phyloP scores from a whole-genome alignment of 2,888 invertebrate genomes.

The Cetonia aurata region DNA sequence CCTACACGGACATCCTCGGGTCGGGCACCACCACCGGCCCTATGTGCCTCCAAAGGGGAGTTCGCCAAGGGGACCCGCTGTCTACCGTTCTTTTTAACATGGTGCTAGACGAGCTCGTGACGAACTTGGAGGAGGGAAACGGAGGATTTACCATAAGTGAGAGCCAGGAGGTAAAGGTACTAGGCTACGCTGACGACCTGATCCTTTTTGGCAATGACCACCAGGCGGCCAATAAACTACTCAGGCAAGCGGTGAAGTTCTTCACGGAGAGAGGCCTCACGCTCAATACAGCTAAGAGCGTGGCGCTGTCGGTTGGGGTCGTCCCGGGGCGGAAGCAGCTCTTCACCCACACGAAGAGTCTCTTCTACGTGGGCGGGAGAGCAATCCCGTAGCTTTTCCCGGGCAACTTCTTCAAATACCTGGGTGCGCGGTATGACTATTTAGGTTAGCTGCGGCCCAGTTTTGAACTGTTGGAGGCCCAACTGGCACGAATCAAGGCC shows the following conservation, averaged over 20 bases:
- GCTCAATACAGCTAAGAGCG: constrained; percentile 45
- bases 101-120: constrained; percentile 7
- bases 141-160: constrained; percentile 33
- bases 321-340: constrained; percentile 47
- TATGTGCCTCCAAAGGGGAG: constrained; percentile 18
- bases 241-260: constrained; percentile 41
- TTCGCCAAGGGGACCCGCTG: constrained; percentile 37
- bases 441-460: constrained; percentile 4
- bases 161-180: constrained; percentile 12
- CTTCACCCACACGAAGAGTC: constrained; percentile 32
- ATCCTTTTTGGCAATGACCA: constrained; percentile 41
- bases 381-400: constrained; percentile 39
- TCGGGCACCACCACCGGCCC: neutral
- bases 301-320: constrained; percentile 44
- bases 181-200: constrained; percentile 51
- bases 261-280: constrained; percentile 40
- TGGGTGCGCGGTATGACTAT: constrained; percentile 25
- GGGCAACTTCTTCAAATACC: constrained; percentile 30
- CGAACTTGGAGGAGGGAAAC: neutral
- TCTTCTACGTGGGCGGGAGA: constrained; percentile 32
- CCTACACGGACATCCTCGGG: constrained; percentile 6
- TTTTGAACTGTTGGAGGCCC: constrained; percentile 6
- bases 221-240: constrained; percentile 22
- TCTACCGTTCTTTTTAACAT: constrained; percentile 28
- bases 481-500: constrained; percentile 1